These are phyloP conservation scores for Pentamera pediparva DNA, from an alignment of 53 echinoderm and acorn worm genomes.

Conservation along the genomic window DNA sequence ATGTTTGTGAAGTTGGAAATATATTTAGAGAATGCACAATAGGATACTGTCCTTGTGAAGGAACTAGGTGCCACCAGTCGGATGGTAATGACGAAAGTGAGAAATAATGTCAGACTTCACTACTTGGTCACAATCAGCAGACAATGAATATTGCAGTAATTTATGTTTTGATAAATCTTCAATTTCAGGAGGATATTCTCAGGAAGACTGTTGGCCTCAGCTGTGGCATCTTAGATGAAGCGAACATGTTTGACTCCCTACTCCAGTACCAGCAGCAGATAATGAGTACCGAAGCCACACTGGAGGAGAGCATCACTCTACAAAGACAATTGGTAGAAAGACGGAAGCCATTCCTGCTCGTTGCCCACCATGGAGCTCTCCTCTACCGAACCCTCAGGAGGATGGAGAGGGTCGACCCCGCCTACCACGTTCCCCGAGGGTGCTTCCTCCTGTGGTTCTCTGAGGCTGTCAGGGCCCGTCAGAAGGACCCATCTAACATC, in stretches of 20 bases:
- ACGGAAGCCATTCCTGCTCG: conserved; percentile 50
- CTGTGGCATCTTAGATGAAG: conserved; percentile 69
- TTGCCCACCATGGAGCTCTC: conserved; percentile 80
- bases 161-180: not conserved
- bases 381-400: conserved; percentile 58
- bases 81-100: no score
- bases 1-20: no score
- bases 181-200: conserved; percentile 62
- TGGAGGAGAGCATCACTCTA: conserved; percentile 62
- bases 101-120: no score
- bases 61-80: no score
- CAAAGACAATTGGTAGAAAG: conserved; percentile 58
- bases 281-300: conserved; percentile 51
- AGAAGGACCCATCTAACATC: conserved; percentile 68
- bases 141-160: no score
- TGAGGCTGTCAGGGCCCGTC: conserved; percentile 44
- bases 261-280: conserved; percentile 52
- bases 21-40: no score
- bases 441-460: conserved; percentile 54
- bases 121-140: no score
- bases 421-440: conserved; percentile 58
- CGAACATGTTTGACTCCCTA: conserved; percentile 55
- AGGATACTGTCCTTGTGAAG: no score
- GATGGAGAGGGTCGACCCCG: conserved; percentile 54
- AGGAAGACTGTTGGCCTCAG: conserved; percentile 57